phyloP scores from a whole-genome alignment of 2,888 invertebrate species.

The Amiota minor region DNA sequence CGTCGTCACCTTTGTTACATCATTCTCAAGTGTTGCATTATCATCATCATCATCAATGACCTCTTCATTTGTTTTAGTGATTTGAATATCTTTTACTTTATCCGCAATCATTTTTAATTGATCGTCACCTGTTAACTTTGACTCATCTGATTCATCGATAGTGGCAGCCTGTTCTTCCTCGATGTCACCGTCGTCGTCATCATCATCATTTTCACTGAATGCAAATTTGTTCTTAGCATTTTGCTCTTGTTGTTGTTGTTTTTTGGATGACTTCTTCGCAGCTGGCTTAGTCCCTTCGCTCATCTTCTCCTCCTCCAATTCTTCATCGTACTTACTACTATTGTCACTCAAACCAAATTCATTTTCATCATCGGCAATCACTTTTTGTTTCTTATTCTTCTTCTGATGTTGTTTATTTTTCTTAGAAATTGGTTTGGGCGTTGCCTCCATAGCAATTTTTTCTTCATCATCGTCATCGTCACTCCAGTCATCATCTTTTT shows the following conservation, averaged over 20 bases:
- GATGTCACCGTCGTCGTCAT: constrained; percentile 43
- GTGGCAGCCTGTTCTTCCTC: constrained; percentile 34
- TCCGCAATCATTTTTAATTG: not conserved
- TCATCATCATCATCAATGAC: constrained; percentile 33
- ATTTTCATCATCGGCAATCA: constrained; percentile 32
- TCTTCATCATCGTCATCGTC: constrained; percentile 51
- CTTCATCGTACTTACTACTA: constrained; percentile 33
- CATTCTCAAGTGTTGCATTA: constrained; percentile 14
- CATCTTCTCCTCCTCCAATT: constrained; percentile 44
- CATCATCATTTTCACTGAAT: constrained; percentile 65
- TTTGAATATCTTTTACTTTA: constrained; percentile 38
- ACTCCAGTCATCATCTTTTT: constrained; percentile 40
- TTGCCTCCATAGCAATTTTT: constrained; percentile 33
- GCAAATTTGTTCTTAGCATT: constrained; percentile 53
- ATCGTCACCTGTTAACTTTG: no score
- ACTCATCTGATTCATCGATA: not conserved
- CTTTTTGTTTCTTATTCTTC: constrained; percentile 65
- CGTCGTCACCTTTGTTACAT: constrained; percentile 43
- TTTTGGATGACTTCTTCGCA: constrained; percentile 68
- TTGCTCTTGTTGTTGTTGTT: constrained; percentile 65
- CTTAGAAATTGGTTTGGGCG: constrained; percentile 49
- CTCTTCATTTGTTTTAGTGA: constrained; percentile 34
- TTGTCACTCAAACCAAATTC: constrained; percentile 36
- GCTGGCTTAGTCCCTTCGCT: constrained; percentile 53
- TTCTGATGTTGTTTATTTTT: constrained; percentile 49